Evolutionary conservation across 1,140 invertebrate genomes (phyloP), one percentile per base, ranked within the genome.

Genomic region (Leguminivora glycinivorella): DNA sequence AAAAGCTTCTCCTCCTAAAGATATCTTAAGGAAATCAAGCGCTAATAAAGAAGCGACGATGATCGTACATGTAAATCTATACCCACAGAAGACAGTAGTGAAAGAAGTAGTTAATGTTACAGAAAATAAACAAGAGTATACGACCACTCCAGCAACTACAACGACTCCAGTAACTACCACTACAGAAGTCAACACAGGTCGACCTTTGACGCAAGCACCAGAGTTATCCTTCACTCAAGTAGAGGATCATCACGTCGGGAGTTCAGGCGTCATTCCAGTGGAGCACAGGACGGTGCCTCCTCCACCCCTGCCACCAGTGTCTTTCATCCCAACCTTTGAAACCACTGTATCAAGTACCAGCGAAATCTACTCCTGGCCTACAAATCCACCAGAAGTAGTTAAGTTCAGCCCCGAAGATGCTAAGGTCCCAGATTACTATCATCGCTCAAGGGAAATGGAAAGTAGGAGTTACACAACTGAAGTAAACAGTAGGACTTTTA

Each of bases 401-500:
- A 88, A 84, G 69, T 91, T 91, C 69, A 87, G 83, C 66, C 80
- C 78, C 9, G 84, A 85, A 80, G 89, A 91, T 74, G 89, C 89
- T 12, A 89, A 83, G 80, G 66, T 90, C 17, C 85, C 89, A 14
- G 79, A 84, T 34, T 78, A 86, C 25, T 91, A 90, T 69, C 74
- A 80, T 60, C 82, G 74, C 68, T 56, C 75, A 56, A 68, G 17
- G 47, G 74, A 71, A 70, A 69, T 63, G 26, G 70, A 75, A 68
- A 26, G 71, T 2, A 56, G 9, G 0, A n/a, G 14, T 56, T 47
- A 60, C 19, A 68, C 9, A 17, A n/a, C 40, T 58, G 66, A 56
- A 34, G 56, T 67, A 22, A 72, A 67, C n/a, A 72, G 71, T 47
- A 5, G 47, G 47, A 12, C 2, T 6, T 52, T 52, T 22, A 52